These are phyloP conservation scores for Rhombomys opimus DNA, from an alignment of 2,113 vertebrate genomes.

Conservation along the genomic window DNA sequence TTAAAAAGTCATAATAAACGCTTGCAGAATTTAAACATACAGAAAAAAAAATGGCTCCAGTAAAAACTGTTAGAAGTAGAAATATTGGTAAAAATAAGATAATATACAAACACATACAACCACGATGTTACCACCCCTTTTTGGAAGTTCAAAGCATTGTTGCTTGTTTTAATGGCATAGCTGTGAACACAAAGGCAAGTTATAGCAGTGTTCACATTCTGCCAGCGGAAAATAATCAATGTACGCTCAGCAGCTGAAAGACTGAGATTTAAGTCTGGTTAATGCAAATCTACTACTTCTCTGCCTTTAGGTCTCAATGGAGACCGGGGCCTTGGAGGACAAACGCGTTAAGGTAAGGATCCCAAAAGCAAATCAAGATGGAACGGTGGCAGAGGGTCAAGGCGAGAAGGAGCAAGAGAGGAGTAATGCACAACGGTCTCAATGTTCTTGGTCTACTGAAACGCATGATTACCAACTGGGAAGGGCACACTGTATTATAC, in stretches of 20 bases:
- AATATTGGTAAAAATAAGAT: neutral
- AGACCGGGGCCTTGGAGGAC: neutral
- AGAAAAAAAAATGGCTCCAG: conserved; percentile 5
- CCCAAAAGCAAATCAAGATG: conserved; percentile 37
- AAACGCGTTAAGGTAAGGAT: conserved; percentile 29
- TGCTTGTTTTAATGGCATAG: conserved; percentile 24
- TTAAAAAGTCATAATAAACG: neutral
- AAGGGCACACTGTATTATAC: neutral
- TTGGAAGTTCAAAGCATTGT: conserved; percentile 45
- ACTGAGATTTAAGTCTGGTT: conserved; percentile 7
- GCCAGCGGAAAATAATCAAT: conserved; percentile 23
- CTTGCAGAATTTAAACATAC: neutral
- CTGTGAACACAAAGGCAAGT: conserved; percentile 33
- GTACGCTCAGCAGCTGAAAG: neutral
- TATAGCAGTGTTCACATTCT: conserved; percentile 19
- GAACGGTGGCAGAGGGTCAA: neutral
- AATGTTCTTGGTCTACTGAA: neutral
- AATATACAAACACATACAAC: neutral
- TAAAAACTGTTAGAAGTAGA: neutral
- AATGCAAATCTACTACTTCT: conserved; percentile 26
- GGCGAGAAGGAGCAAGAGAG: neutral
- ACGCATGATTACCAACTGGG: neutral
- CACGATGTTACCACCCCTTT: conserved; percentile 29
- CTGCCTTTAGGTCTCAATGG: neutral
- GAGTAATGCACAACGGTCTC: neutral